These are phyloP conservation scores for Melipona beecheii DNA, from an alignment of 2,888 invertebrate species.

Conservation along the genomic window DNA sequence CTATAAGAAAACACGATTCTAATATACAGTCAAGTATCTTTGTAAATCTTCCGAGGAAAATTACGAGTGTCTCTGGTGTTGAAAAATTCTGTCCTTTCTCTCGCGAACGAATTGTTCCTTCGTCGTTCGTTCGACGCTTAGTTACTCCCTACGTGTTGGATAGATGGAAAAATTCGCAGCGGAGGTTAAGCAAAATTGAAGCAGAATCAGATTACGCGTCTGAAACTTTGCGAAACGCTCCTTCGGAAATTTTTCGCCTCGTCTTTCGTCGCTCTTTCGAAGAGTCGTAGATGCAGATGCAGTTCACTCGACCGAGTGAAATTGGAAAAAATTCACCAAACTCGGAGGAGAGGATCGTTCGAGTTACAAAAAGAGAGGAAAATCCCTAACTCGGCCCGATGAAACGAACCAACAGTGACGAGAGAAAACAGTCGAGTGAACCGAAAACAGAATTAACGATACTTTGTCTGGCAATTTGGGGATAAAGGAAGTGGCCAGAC, in stretches of 20 bases:
- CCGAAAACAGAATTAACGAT: neutral
- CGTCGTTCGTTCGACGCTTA: neutral
- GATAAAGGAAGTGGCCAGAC: neutral
- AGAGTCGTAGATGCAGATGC: too few relatives aligned
- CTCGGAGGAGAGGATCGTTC: too few relatives aligned
- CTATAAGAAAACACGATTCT: too few relatives aligned
- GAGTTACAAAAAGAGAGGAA: too few relatives aligned
- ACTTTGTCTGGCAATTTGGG: neutral
- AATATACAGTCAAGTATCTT: too few relatives aligned
- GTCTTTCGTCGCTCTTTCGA: too few relatives aligned
- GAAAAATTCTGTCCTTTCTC: too few relatives aligned
- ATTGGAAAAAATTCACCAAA: too few relatives aligned
- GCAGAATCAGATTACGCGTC: neutral
- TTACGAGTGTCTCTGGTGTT: neutral
- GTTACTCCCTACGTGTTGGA: neutral
- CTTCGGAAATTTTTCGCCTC: neutral
- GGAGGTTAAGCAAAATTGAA: neutral
- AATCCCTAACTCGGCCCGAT: too few relatives aligned
- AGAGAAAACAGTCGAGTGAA: neutral
- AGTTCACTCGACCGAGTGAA: too few relatives aligned
- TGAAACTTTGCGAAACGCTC: neutral
- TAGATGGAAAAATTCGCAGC: neutral
- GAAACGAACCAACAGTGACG: neutral
- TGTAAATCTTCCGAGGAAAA: neutral
- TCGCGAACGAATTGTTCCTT: neutral